Evolutionary conservation across 2,888 invertebrate genomes (phyloP), one percentile per base, ranked within the genome.

Genomic region (Scelioninae gen. 1): DNA sequence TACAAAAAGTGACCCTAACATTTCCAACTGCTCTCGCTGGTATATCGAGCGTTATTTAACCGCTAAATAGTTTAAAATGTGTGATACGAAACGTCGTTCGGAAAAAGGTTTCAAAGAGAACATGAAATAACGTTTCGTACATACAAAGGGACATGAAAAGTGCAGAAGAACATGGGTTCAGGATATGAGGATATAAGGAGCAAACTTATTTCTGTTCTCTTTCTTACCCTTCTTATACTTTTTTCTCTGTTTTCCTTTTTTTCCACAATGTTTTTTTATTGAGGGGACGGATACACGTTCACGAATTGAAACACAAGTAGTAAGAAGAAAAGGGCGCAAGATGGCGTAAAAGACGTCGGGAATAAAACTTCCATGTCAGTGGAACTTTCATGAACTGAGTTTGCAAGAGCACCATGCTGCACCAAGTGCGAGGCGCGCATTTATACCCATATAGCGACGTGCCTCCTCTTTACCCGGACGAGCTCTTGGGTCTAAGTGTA

Each of bases 361-460:
- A 83, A 82, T 79, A 83, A 85, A 83, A 83, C 66, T 83, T 84
- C 79, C 80, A 82, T 78, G 78, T 72, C 78, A 78, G 77, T 75
- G 72, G 82, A 83, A 81, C 78, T 83, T 85, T 76, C 79, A 81
- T 78, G 81, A 77, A 81, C 80, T 56, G 58, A 72, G 80, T 76
- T 84, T 81, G 80, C 79, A 47, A 75, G 71, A 75, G 71, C 11
- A 51, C 40, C 72, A 66, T 68, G 63, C 71, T 31, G 58, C 76
- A 60, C 75, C 75, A 76, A 79, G 79, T 83, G 79, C 78, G 55
- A 60, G 51, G 34, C 38, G 66, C 76, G 75, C 65, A 66, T 83
- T 83, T 83, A 83, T 75, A 45, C 76, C 77, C 75, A 79, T 79
- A 79, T 80, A 62, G 69, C 77, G 55, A 81, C 76, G 80, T 80